Percentiles rank a stretch among this genome's conserved stretches.
Conservation (phyloP, 2,888 invertebrate genomes). For the Brachyopa scutellaris region DNA sequence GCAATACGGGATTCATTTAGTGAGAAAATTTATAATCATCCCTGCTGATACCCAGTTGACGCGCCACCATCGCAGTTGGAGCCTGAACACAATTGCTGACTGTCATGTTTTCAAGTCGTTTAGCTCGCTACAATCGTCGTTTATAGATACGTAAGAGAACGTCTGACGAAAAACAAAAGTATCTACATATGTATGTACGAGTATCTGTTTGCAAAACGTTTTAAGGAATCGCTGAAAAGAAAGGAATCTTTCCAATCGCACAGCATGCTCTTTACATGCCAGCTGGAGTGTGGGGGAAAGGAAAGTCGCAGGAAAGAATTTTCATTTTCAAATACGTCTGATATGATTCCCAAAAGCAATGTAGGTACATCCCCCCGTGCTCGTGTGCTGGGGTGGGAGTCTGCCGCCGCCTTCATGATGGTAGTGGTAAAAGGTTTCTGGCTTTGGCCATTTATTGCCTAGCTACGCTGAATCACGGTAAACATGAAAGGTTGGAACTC, state of each 20-base stretch:
- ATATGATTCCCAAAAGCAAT: conserved; percentile 43
- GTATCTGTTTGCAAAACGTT: conserved; percentile 7
- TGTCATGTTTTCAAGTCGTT: conserved; percentile 29
- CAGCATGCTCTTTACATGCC: background rate
- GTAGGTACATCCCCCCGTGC: conserved; percentile 26
- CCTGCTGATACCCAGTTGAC: background rate
- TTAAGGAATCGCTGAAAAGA: conserved; percentile 13
- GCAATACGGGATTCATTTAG: conserved; percentile 21
- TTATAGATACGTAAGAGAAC: too few species aligned
- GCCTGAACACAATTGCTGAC: conserved; percentile 16
- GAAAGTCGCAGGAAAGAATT: conserved; percentile 2
- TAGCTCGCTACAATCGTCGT: background rate
- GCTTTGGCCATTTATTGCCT: conserved; percentile 25
- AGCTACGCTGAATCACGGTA: conserved; percentile 1
- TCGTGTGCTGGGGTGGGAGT: background rate
- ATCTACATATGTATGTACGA: background rate
- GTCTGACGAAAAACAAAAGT: too few species aligned
- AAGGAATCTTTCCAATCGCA: background rate
- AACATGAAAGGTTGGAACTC: background rate
- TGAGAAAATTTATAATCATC: conserved; percentile 32
- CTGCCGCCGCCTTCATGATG: background rate
- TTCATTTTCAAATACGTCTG: conserved; percentile 33
- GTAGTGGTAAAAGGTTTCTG: conserved; percentile 15
- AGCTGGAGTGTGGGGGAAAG: background rate
- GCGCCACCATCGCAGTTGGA: background rate